These are phyloP conservation scores for Agonum fuliginosum DNA, from an alignment of 2,888 invertebrate species.

Conservation along the genomic window DNA sequence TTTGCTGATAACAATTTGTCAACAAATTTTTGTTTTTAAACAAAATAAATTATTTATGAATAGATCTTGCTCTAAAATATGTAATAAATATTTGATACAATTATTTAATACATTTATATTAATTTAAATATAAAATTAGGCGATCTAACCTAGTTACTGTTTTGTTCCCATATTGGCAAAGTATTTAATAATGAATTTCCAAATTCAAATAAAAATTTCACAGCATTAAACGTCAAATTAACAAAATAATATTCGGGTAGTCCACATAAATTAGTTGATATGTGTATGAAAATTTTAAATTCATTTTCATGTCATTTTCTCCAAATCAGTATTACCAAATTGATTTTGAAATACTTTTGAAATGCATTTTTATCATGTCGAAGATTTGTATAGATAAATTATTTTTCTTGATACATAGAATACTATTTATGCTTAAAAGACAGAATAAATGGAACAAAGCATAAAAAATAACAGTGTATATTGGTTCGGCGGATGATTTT, in stretches of 20 bases:
- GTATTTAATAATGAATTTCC: constrained; percentile 1
- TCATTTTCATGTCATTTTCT: background rate
- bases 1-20: constrained; percentile 14
- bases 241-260: background rate
- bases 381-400: too few species aligned
- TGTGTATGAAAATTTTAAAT: background rate
- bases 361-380: background rate
- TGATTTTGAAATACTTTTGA: background rate
- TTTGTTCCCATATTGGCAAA: constrained; percentile 22
- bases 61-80: too few species aligned
- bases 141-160: constrained; percentile 5
- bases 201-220: constrained; percentile 22
- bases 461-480: too few species aligned
- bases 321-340: constrained; percentile 23
- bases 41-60: background rate
- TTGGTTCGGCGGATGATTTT: too few species aligned
- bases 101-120: background rate
- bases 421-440: too few species aligned
- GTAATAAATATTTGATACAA: background rate
- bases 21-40: constrained; percentile 34
- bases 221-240: constrained; percentile 5
- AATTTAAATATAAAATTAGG: constrained; percentile 11
- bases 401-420: background rate
- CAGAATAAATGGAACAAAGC: too few species aligned
- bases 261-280: background rate